These are phyloP conservation scores for Stichodactyla helianthus DNA, from an alignment of 64 coral and sea anemone species.

Conservation along the genomic window DNA sequence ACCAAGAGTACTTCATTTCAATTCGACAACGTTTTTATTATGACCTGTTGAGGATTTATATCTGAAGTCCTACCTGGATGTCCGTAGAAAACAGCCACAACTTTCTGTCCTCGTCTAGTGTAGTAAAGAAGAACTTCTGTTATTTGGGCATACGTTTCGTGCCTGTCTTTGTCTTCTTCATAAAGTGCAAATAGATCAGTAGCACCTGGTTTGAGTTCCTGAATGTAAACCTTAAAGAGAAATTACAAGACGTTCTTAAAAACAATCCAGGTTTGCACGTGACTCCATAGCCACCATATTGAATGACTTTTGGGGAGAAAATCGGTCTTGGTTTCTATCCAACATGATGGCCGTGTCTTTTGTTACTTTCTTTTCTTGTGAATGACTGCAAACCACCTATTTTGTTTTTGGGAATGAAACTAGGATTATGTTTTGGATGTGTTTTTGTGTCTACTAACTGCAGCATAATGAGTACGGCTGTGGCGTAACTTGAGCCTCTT, in stretches of 20 bases:
- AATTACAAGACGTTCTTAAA: background rate
- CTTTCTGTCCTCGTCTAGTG: slow-evolving; percentile 1
- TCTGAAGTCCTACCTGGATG: background rate
- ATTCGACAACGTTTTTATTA: background rate
- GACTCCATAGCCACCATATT: too few species aligned
- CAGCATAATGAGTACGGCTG: too few species aligned
- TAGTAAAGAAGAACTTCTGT: slow-evolving; percentile 19
- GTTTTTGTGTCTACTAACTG: too few species aligned
- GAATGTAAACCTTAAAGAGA: slow-evolving; percentile 11
- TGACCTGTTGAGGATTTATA: background rate
- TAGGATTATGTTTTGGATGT: too few species aligned
- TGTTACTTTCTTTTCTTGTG: too few species aligned
- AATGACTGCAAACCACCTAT: too few species aligned
- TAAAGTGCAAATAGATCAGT: slow-evolving; percentile 7
- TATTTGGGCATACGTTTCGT: slow-evolving; percentile 6
- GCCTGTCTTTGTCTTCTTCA: background rate
- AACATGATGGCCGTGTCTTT: too few species aligned
- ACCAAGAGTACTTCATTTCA: background rate
- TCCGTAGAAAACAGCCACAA: slow-evolving; percentile 18
- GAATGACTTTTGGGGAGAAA: too few species aligned
- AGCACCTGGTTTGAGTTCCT: slow-evolving; percentile 2
- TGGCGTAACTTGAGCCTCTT: too few species aligned
- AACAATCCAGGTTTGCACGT: too few species aligned
- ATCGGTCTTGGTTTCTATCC: too few species aligned
- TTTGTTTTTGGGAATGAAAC: too few species aligned